phyloP scores from a whole-genome alignment of 2,113 vertebrate species.

The Anser brachyrhynchus region DNA sequence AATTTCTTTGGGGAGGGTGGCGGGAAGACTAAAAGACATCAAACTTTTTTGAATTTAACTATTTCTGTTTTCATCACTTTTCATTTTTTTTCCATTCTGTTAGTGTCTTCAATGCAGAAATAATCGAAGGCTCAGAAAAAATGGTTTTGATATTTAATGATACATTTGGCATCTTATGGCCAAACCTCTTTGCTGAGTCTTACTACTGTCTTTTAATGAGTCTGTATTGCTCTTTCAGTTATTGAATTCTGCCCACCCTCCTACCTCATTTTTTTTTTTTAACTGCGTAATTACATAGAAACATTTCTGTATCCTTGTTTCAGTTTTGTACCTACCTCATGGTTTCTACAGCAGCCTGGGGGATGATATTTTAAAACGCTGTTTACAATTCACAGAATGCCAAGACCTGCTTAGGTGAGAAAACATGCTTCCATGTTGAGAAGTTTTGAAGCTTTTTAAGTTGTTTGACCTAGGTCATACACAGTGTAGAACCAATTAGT shows the following conservation, averaged over 20 bases:
- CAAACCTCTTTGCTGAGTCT: not conserved
- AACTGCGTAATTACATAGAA: not conserved
- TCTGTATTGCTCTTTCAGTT: not conserved
- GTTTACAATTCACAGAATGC: not conserved
- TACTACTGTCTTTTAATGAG: not conserved
- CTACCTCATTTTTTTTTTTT: not conserved
- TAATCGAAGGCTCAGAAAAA: not conserved
- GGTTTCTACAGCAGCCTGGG: not conserved
- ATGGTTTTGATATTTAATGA: not conserved
- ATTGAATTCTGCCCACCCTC: not conserved
- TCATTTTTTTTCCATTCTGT: not conserved
- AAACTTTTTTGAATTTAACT: not conserved
- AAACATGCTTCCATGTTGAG: not conserved
- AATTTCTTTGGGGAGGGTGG: too few species aligned
- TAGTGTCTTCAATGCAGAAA: not conserved
- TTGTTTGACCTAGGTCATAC: not conserved
- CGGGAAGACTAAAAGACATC: too few species aligned
- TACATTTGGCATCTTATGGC: not conserved
- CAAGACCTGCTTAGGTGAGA: not conserved
- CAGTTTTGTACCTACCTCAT: not conserved
- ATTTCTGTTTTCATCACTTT: not conserved
- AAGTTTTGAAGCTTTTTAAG: not conserved
- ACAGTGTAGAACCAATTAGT: not conserved
- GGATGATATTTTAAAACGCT: not conserved
- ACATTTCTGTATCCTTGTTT: not conserved